Conservation (phyloP, 2,797 vertebrate species). For the Spinus olivaceus region DNA sequence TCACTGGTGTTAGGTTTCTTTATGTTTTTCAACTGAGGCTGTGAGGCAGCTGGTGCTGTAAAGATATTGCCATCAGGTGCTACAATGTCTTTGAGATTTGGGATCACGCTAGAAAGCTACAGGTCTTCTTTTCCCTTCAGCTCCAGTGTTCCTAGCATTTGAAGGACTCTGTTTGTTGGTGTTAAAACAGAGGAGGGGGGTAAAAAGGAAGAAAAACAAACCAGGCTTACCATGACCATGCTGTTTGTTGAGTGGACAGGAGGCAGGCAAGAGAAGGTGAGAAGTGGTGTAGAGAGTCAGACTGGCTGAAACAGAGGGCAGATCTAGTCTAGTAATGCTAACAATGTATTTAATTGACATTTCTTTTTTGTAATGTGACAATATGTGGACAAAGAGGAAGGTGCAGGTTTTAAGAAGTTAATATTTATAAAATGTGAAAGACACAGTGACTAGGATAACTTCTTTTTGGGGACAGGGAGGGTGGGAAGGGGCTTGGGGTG, state of each 20-base stretch:
- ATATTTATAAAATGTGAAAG: constrained; percentile 89
- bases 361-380: constrained; percentile 86
- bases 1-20: constrained; percentile 65
- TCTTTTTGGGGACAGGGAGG: constrained; percentile 70
- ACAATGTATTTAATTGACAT: constrained; percentile 86
- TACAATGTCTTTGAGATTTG: constrained; percentile 71
- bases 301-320: constrained; percentile 68
- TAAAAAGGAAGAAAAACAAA: background rate
- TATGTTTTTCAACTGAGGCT: constrained; percentile 73
- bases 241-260: constrained; percentile 49
- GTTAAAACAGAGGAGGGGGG: background rate
- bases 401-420: constrained; percentile 79
- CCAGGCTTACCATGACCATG: constrained; percentile 25
- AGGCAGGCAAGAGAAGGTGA: constrained; percentile 71
- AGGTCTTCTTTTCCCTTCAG: constrained; percentile 62
- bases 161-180: constrained; percentile 68
- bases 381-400: constrained; percentile 79
- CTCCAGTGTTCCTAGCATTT: constrained; percentile 75
- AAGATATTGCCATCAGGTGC: constrained; percentile 78
- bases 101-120: constrained; percentile 71
- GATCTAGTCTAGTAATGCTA: constrained; percentile 85
- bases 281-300: constrained; percentile 62
- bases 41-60: constrained; percentile 81
- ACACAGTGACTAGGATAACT: constrained; percentile 76
- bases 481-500: constrained; percentile 58